Evolutionary conservation across 2,888 invertebrate species (phyloP).

Genomic region (Lasioglossum vierecki): DNA sequence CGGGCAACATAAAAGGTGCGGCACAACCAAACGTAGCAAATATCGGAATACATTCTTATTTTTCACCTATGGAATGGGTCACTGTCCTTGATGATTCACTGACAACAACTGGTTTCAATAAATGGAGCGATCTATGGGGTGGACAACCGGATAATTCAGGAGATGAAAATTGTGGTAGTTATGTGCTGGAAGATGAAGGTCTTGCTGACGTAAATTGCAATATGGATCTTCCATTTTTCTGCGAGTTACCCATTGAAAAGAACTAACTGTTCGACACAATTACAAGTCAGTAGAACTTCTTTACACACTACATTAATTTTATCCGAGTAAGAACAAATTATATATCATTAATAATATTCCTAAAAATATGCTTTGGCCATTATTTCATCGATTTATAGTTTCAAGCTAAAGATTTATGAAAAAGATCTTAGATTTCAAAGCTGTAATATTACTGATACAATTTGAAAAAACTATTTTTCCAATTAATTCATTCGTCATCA

Average conservation of each 20-base stretch:
- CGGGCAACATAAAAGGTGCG: neutral
- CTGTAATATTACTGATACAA: neutral
- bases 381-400: too few relatives aligned
- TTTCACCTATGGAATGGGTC: neutral
- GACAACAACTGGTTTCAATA: neutral
- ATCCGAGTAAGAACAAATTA: neutral
- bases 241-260: neutral
- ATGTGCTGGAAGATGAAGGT: neutral
- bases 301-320: neutral
- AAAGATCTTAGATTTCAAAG: neutral
- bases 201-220: neutral
- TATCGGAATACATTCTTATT: neutral
- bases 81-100: neutral
- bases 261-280: neutral
- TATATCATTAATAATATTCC: neutral
- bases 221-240: fast-evolving
- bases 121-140: neutral
- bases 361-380: neutral
- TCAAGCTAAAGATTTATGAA: neutral
- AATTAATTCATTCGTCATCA: neutral
- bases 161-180: neutral
- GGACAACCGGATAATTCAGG: neutral
- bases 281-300: neutral
- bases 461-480: too few relatives aligned
- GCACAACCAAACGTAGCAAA: neutral